phyloP scores from a whole-genome alignment of 2,113 vertebrate genomes.

The Siniperca knerii region DNA sequence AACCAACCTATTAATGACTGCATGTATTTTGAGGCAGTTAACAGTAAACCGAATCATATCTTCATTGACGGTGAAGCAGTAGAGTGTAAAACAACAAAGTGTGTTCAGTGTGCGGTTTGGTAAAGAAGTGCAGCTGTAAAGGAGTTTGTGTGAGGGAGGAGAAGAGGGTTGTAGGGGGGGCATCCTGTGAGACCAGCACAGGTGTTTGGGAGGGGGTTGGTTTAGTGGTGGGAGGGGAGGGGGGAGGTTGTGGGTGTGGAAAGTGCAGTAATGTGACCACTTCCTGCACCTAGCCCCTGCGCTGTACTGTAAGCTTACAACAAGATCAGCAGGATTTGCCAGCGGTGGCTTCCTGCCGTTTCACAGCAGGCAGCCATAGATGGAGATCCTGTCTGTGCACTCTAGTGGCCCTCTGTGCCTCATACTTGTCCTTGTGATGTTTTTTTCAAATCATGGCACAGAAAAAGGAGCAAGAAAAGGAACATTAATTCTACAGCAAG shows the following conservation, averaged over 20 bases:
- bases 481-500: neutral
- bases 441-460: conserved; percentile 2
- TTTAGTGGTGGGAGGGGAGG: conserved; percentile 34
- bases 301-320: conserved; percentile 73
- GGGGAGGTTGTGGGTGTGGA: conserved; percentile 81
- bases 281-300: conserved; percentile 84
- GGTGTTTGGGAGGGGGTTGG: conserved; percentile 85
- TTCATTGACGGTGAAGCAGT: conserved; percentile 50
- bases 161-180: conserved; percentile 67
- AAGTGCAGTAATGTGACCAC: conserved; percentile 83
- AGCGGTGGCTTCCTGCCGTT: conserved; percentile 60
- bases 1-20: neutral
- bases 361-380: conserved; percentile 76
- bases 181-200: conserved; percentile 91
- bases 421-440: conserved; percentile 37
- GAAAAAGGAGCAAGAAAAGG: neutral
- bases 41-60: conserved; percentile 38
- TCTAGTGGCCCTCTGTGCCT: conserved; percentile 66
- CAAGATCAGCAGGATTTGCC: conserved; percentile 73
- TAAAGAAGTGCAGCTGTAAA: conserved; percentile 76
- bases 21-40: conserved; percentile 34
- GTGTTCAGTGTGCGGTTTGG: conserved; percentile 69
- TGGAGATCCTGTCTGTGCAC: conserved; percentile 73
- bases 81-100: conserved; percentile 70
- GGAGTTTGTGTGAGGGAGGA: conserved; percentile 32